A percentile compares a stretch with the other conserved stretches of the same genome.
Evolutionary conservation across 1,140 invertebrate species (phyloP).

Genomic region (Bombus terrestris): DNA sequence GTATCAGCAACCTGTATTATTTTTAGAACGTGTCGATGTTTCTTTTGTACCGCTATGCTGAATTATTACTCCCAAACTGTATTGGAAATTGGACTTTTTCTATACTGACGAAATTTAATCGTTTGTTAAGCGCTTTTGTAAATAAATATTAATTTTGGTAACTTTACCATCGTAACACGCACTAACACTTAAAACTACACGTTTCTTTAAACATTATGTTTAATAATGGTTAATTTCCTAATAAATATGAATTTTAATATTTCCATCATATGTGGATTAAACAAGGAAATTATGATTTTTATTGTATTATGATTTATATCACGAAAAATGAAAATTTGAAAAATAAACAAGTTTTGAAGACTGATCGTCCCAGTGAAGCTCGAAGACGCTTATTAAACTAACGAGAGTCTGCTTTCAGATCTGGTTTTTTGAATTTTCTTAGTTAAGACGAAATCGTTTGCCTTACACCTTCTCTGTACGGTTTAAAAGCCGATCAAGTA

Average conservation of each 20-base stretch:
- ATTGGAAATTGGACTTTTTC: no score
- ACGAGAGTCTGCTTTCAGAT: background rate
- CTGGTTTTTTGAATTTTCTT: background rate
- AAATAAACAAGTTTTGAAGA: background rate
- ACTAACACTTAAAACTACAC: background rate
- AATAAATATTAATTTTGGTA: no score
- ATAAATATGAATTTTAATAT: background rate
- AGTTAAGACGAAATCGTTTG: background rate
- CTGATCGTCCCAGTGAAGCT: background rate
- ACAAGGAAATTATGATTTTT: background rate
- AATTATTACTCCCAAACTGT: background rate
- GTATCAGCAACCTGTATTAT: constrained; percentile 1
- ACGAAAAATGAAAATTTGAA: background rate
- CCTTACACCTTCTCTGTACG: no score
- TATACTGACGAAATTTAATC: no score
- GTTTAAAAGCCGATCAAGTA: background rate
- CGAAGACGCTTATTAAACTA: background rate
- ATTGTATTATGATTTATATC: no score
- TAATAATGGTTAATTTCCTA: background rate
- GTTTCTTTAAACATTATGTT: background rate
- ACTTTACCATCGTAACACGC: no score
- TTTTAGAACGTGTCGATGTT: constrained; percentile 4
- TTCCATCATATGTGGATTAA: background rate
- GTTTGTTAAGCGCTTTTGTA: no score
- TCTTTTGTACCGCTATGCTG: no score